Base-by-base conservation (phyloP, 2,113 vertebrate genomes). In the Puma concolor region DNA sequence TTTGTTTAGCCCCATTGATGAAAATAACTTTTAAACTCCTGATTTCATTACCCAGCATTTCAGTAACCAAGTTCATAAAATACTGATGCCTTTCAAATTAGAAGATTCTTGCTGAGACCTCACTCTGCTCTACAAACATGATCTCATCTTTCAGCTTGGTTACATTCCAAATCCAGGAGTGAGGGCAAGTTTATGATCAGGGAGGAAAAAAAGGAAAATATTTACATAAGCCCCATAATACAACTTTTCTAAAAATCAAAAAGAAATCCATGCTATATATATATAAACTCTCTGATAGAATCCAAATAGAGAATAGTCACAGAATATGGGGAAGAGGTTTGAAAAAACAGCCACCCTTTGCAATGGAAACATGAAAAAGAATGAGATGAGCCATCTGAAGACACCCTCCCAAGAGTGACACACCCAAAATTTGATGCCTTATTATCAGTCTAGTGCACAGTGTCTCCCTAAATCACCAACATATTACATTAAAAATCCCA, bases 151-250 rank as follows among this genome's bases (percentile, higher is more conserved):
- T 95, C 94, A 92, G 67, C 79, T 93, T 93, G 92, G 87, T 94
- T 74, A 38, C 80, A 76, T 87, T 97, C 97, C 98, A 98, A 41
- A 84, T 83, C 92, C 92, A 96, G 92, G 80, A 97, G 54, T 66
- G 94, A 96, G 94, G 83, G 95, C 41, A 80, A 95, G 92, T 94
- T 97, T 98, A 95, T 87, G 79, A 89, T 90, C 67, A 69, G 74
- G 92, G 96, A 98, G 67, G 91, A 50, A 89, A 77, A 94, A 93
- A 98, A 96, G 50, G 71, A 81, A 97, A 98, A 96, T 96, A 97
- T 98, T 97, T 98, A 95, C 76, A 64, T 76, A 96, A 96, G 92
- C 82, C 71, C 63, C 52, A 27, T 95, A 89, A 95, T 89, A 88
- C 57, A 97, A 82, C 23, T 95, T 86, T 12, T 86, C 77, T 54